Conservation (phyloP, 2,113 vertebrate species). For the Chunga burmeisteri region DNA sequence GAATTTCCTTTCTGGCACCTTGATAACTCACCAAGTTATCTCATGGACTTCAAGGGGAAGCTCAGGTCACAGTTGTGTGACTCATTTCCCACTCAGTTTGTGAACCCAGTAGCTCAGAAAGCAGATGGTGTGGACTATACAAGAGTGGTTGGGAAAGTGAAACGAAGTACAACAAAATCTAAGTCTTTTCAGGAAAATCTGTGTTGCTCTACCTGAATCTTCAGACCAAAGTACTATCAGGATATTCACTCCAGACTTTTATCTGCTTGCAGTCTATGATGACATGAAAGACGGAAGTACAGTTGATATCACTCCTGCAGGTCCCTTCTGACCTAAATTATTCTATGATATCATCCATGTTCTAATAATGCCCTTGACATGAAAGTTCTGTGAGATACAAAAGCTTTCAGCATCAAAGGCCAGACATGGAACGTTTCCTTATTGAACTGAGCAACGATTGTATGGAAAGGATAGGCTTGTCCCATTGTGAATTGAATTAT, state of each 20-base stretch:
- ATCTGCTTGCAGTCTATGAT: neutral
- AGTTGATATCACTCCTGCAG: neutral
- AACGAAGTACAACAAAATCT: neutral
- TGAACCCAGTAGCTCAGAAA: neutral
- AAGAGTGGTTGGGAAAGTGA: neutral
- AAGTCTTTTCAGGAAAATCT: neutral
- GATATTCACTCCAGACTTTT: neutral
- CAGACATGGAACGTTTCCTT: neutral
- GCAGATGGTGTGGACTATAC: no score
- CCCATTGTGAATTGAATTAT: neutral
- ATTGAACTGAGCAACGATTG: neutral
- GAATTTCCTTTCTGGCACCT: neutral
- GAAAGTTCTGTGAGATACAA: neutral
- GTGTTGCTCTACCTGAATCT: neutral
- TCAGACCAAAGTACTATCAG: neutral
- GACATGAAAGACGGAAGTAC: neutral
- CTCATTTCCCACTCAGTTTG: neutral
- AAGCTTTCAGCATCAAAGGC: neutral
- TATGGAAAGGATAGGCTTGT: neutral
- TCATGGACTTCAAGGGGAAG: neutral
- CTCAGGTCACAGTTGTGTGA: neutral
- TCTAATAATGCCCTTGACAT: neutral
- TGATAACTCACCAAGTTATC: neutral
- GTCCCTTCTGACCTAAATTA: neutral
- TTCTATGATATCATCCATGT: neutral